A percentile compares a stretch with the other conserved stretches of the same genome.
phyloP scores from a whole-genome alignment of 2,888 invertebrate species.

The Argyresthia goedartella region DNA sequence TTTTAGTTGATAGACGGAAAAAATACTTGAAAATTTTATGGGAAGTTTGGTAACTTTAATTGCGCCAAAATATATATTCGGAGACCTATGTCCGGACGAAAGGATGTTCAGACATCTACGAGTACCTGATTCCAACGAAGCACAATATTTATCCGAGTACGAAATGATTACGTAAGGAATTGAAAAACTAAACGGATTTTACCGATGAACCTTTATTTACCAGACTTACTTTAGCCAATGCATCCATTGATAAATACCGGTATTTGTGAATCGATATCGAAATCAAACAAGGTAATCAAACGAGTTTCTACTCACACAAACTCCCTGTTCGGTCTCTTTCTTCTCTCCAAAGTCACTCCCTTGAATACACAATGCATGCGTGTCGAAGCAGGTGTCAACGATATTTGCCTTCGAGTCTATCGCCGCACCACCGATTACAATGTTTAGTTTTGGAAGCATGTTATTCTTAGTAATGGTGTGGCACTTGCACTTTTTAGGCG shows the following conservation, averaged over 20 bases:
- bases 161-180: no score
- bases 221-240: no score
- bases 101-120: no score
- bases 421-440: slow-evolving; percentile 15
- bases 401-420: background rate
- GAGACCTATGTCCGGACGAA: no score
- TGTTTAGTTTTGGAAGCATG: slow-evolving; percentile 18
- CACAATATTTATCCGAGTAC: no score
- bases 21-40: no score
- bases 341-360: background rate
- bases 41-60: no score
- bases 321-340: background rate
- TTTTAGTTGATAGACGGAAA: no score
- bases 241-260: background rate
- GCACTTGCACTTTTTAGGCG: slow-evolving; percentile 11
- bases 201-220: no score
- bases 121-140: no score
- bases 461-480: slow-evolving; percentile 21
- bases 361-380: background rate
- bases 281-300: background rate
- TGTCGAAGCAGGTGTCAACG: background rate
- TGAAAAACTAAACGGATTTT: no score
- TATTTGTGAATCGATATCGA: background rate
- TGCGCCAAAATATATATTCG: no score
- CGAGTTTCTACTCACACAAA: background rate